Conservation (phyloP, 2,888 invertebrate genomes). For the Drosophila robusta region DNA sequence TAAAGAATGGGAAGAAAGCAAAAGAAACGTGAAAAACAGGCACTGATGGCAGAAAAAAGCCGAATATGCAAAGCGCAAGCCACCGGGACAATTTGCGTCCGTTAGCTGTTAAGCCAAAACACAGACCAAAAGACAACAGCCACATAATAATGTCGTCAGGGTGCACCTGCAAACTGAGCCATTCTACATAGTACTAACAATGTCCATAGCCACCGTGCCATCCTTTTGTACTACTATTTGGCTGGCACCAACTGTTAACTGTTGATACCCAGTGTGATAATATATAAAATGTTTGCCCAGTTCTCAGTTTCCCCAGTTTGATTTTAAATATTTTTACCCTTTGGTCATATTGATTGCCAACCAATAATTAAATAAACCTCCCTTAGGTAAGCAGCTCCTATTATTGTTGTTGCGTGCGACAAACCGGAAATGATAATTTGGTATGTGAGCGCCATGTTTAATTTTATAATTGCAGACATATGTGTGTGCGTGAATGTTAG, state of each 20-base stretch:
- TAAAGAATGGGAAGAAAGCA: neutral
- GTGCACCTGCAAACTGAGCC: constrained; percentile 50
- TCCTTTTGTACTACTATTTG: neutral
- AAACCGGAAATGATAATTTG: constrained; percentile 55
- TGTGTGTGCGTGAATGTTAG: neutral
- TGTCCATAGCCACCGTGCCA: neutral
- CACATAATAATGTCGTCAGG: constrained; percentile 64
- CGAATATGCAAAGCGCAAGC: constrained; percentile 49
- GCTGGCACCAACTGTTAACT: constrained; percentile 52
- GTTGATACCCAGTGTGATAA: constrained; percentile 9
- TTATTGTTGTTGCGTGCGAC: constrained; percentile 15
- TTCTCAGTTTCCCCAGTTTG: constrained; percentile 16
- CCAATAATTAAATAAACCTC: constrained; percentile 49
- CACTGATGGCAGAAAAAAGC: constrained; percentile 15
- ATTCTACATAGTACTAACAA: constrained; percentile 32
- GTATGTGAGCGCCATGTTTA: constrained; percentile 49
- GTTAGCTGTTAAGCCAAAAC: constrained; percentile 70
- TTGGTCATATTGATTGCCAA: constrained; percentile 24
- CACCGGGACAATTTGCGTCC: constrained; percentile 64
- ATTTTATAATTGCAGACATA: constrained; percentile 54
- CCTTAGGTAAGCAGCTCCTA: neutral
- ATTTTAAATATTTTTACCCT: constrained; percentile 16
- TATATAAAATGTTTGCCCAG: constrained; percentile 23
- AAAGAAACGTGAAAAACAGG: constrained; percentile 18
- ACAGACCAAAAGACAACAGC: constrained; percentile 39